These are phyloP conservation scores for Sapajus apella DNA, from an alignment of 2,113 vertebrate species.

Conservation along the genomic window DNA sequence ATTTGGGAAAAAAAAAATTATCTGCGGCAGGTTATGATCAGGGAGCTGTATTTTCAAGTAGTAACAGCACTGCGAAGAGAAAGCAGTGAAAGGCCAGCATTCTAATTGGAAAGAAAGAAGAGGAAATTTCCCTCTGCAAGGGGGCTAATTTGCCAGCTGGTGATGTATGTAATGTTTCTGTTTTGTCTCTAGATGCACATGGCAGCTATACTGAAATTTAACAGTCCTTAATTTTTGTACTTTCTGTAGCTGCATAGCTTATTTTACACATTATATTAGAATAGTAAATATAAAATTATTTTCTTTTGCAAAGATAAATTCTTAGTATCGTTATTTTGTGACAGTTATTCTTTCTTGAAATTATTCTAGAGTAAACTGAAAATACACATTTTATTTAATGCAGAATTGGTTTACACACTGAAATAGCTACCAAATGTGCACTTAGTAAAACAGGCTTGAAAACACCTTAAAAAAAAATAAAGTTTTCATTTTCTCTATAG, in stretches of 20 bases:
- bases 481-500: not conserved
- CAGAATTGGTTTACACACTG: not conserved
- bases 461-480: not conserved
- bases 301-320: slow-evolving; percentile 6
- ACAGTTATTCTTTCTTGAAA: not conserved
- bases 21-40: not conserved
- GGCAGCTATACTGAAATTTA: not conserved
- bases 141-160: not conserved
- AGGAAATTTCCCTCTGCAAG: not conserved
- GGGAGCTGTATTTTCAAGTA: not conserved
- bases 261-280: not conserved
- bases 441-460: not conserved
- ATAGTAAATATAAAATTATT: not conserved
- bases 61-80: not conserved
- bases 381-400: not conserved
- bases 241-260: not conserved
- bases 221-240: not conserved
- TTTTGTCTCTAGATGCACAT: not conserved
- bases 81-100: not conserved
- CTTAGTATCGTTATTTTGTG: not conserved
- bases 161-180: not conserved
- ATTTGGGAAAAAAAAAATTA: not conserved
- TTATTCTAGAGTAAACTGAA: not conserved
- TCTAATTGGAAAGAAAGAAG: not conserved
- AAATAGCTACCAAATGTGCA: not conserved